Conservation (phyloP, 2,888 invertebrate species). For the Epirrhoe alternata region DNA sequence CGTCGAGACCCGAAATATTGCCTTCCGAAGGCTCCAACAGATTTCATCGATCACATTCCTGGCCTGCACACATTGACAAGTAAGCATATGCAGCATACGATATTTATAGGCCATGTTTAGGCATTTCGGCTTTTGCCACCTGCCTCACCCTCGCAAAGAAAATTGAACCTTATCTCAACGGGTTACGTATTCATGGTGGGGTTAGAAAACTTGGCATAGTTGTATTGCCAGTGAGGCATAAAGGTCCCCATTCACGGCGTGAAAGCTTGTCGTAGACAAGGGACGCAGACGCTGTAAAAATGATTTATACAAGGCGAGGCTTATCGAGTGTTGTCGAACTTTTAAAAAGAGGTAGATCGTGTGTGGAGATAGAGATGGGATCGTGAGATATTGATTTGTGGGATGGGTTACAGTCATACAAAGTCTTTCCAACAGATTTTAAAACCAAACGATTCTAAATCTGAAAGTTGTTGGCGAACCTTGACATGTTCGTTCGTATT, state of each 20-base stretch:
- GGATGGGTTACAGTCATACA: background rate
- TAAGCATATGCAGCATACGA: conserved; percentile 63
- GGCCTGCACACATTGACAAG: conserved; percentile 49
- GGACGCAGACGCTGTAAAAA: conserved; percentile 72
- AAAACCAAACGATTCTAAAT: background rate
- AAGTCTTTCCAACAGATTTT: background rate
- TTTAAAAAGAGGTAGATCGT: conserved; percentile 67
- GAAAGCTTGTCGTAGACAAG: conserved; percentile 79
- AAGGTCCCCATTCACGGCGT: conserved; percentile 74
- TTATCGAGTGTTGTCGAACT: conserved; percentile 74
- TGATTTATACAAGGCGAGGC: conserved; percentile 76
- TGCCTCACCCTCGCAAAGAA: conserved; percentile 34
- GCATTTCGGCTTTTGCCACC: conserved; percentile 62
- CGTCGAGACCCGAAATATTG: conserved; percentile 34
- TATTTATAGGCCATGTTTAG: conserved; percentile 77
- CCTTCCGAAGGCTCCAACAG: conserved; percentile 42
- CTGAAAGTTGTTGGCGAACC: background rate
- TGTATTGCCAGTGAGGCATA: conserved; percentile 68
- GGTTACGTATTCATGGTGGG: conserved; percentile 38
- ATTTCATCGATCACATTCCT: conserved; percentile 51
- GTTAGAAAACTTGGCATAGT: conserved; percentile 41
- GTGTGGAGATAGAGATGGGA: conserved; percentile 55
- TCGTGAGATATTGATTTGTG: conserved; percentile 44
- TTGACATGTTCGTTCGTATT: too few species aligned
- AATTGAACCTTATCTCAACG: conserved; percentile 45